These are phyloP conservation scores for Calycopis cecrops DNA, from an alignment of 1,140 invertebrate species.

Conservation along the genomic window DNA sequence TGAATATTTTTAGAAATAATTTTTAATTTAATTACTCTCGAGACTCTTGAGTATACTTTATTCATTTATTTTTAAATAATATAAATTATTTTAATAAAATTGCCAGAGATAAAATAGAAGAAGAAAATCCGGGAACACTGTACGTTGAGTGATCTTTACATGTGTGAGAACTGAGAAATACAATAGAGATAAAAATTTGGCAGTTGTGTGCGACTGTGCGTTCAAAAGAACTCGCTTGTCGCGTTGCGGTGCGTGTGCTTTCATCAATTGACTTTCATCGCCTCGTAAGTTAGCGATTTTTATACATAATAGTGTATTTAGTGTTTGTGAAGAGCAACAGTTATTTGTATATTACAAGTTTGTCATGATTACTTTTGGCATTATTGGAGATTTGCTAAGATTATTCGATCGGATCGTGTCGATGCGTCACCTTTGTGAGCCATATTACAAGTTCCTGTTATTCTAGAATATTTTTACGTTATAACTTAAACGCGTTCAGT, in stretches of 20 bases:
- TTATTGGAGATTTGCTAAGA: constrained; percentile 36
- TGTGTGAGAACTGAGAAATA: constrained; percentile 10
- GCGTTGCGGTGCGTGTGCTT: constrained; percentile 68
- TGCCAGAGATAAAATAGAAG: background rate
- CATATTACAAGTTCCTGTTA: constrained; percentile 66
- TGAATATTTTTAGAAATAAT: no score
- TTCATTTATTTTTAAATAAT: no score
- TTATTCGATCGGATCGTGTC: constrained; percentile 68
- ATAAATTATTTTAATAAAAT: background rate
- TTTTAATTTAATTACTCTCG: no score
- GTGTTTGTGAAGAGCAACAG: constrained; percentile 30
- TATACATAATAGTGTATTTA: constrained; percentile 51
- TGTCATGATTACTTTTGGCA: background rate
- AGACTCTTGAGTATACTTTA: no score
- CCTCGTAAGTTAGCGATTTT: constrained; percentile 70
- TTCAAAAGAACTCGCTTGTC: constrained; percentile 64
- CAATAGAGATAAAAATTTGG: constrained; percentile 21
- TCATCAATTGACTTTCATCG: constrained; percentile 69
- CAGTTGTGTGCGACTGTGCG: constrained; percentile 46
- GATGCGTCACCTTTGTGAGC: constrained; percentile 73
- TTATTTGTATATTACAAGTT: background rate
- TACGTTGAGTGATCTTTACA: constrained; percentile 2
- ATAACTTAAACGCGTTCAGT: background rate
- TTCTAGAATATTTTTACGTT: constrained; percentile 39
- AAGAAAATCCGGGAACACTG: constrained; percentile 1